phyloP scores from a whole-genome alignment of 2,888 invertebrate genomes.

The Coremacera marginata region DNA sequence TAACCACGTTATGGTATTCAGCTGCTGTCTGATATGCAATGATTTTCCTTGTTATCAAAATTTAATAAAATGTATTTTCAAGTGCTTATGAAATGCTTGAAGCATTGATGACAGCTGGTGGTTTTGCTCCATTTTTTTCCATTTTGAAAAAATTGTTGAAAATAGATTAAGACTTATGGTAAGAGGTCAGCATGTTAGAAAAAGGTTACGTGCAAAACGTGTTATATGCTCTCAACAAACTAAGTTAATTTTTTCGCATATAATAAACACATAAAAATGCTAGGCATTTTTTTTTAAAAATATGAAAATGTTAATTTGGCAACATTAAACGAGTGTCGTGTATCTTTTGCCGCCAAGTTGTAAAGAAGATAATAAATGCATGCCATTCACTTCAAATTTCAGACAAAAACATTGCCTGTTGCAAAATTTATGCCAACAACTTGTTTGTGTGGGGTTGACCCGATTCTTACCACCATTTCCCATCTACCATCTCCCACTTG shows the following conservation, averaged over 20 bases:
- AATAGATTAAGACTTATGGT: neutral
- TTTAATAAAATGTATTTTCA: neutral
- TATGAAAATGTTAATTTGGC: constrained; percentile 41
- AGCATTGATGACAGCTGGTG: constrained; percentile 2
- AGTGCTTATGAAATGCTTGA: neutral
- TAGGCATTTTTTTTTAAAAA: constrained; percentile 54
- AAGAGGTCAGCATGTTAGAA: neutral
- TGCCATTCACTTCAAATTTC: constrained; percentile 42
- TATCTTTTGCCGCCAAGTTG: neutral
- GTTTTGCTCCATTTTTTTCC: neutral
- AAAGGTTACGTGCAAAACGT: too few relatives aligned
- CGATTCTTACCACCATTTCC: too few relatives aligned
- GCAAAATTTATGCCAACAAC: constrained; percentile 52
- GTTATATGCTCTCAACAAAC: neutral
- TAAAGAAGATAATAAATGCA: neutral
- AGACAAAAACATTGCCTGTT: constrained; percentile 50
- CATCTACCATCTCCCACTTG: neutral
- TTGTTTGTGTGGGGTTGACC: constrained; percentile 8
- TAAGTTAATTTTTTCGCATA: neutral
- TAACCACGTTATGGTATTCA: neutral
- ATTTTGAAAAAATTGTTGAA: neutral
- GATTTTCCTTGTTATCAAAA: neutral
- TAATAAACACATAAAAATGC: constrained; percentile 68
- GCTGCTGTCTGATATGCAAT: neutral
- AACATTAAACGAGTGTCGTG: constrained; percentile 36